These are phyloP conservation scores for Hephaestus fuliginosus DNA, from an alignment of 2,797 vertebrate genomes.

Conservation along the genomic window DNA sequence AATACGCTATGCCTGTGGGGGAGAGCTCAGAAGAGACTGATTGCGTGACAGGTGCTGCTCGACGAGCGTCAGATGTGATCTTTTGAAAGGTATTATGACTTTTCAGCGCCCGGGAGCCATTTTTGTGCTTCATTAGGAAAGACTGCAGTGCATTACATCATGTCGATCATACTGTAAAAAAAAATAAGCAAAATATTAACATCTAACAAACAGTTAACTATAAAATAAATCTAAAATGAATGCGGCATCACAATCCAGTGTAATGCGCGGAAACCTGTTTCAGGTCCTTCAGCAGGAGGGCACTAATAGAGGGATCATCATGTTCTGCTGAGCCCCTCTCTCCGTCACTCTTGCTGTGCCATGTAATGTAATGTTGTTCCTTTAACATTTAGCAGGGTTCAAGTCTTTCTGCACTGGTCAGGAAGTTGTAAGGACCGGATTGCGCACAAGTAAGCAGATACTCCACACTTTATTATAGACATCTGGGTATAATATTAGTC, in stretches of 20 bases:
- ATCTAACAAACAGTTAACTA: neutral
- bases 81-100: conserved; percentile 86
- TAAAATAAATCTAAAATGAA: conserved; percentile 20
- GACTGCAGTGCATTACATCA: neutral
- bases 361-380: conserved; percentile 80
- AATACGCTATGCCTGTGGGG: conserved; percentile 83
- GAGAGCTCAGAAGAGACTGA: conserved; percentile 90
- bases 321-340: conserved; percentile 81
- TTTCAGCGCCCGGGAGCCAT: conserved; percentile 60
- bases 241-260: conserved; percentile 40
- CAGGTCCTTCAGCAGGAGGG: conserved; percentile 58
- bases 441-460: conserved; percentile 87
- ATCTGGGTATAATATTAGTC: conserved; percentile 91
- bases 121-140: conserved; percentile 44
- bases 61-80: conserved; percentile 87
- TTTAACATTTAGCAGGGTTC: conserved; percentile 86
- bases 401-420: conserved; percentile 84
- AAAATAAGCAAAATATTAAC: conserved; percentile 30
- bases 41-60: conserved; percentile 91
- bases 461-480: conserved; percentile 88
- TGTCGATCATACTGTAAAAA: neutral
- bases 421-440: conserved; percentile 82
- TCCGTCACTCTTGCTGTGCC: conserved; percentile 65
- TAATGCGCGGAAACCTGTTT: conserved; percentile 65
- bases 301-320: conserved; percentile 81